Evolutionary conservation across 2,113 vertebrate genomes (phyloP).

Genomic region (Alligator sinensis): DNA sequence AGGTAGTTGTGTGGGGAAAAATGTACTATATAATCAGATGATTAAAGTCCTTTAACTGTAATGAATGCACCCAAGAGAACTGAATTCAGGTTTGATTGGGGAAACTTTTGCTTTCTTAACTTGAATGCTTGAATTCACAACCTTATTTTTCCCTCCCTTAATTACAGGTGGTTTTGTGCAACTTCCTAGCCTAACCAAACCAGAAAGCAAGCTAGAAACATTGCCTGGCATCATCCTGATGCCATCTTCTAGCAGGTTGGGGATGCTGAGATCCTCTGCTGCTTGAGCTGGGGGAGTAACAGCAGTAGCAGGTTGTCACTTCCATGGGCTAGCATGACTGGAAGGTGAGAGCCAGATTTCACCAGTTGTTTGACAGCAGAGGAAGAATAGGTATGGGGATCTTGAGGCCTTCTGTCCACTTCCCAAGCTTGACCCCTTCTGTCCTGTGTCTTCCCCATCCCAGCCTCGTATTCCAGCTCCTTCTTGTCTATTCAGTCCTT

Average conservation of each 20-base stretch:
- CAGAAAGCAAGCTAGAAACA: rapidly evolving
- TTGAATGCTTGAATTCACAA: not conserved
- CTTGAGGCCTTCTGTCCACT: not conserved
- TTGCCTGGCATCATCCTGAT: not conserved
- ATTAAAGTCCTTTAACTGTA: not conserved
- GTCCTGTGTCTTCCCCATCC: not conserved
- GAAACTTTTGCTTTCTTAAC: not conserved
- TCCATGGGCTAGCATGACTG: not conserved
- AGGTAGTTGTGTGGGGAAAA: not conserved
- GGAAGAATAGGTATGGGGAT: not conserved
- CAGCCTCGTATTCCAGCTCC: not conserved
- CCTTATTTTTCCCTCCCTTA: too few species aligned
- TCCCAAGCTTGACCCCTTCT: rapidly evolving
- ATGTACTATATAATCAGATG: not conserved
- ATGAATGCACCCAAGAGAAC: not conserved
- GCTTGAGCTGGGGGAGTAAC: not conserved
- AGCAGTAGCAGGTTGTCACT: not conserved
- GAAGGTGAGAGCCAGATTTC: not conserved
- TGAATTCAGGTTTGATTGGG: not conserved
- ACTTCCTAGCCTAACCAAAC: not conserved
- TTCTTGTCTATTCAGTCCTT: not conserved
- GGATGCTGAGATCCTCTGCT: not conserved
- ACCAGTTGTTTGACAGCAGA: not conserved
- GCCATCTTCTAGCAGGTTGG: not conserved
- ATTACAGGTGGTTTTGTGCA: not conserved